Evolutionary conservation across 2,888 invertebrate genomes (phyloP).

Genomic region (Ophonus ardosiacus): DNA sequence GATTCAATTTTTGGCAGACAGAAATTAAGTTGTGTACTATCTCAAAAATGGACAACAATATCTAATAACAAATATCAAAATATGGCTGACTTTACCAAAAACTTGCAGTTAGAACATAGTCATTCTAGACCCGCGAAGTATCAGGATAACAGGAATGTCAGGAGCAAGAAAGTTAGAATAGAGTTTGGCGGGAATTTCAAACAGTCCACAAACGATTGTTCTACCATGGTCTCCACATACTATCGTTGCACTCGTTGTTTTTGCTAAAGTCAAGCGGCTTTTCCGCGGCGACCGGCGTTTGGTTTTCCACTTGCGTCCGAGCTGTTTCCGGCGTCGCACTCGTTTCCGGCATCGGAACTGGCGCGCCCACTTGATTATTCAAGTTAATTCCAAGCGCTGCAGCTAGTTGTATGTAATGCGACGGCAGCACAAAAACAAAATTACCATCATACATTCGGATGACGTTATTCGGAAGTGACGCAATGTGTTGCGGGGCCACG

Average conservation of each 20-base stretch:
- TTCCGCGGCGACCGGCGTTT: constrained; percentile 70
- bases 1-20: too few relatives aligned
- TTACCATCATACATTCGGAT: constrained; percentile 80
- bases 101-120: too few relatives aligned
- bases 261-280: constrained; percentile 78
- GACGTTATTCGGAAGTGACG: constrained; percentile 77
- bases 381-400: constrained; percentile 76
- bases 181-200: not conserved
- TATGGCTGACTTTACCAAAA: too few relatives aligned
- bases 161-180: constrained; percentile 8
- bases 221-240: constrained; percentile 79
- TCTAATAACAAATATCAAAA: too few relatives aligned
- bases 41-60: too few relatives aligned
- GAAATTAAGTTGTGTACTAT: too few relatives aligned
- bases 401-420: constrained; percentile 80
- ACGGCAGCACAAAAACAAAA: constrained; percentile 80
- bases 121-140: too few relatives aligned
- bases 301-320: constrained; percentile 57
- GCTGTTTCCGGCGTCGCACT: constrained; percentile 64
- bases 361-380: constrained; percentile 69
- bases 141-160: not conserved
- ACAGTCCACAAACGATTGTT: not conserved
- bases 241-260: constrained; percentile 74
- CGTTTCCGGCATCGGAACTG: constrained; percentile 64
- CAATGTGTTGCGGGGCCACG: constrained; percentile 70